Evolutionary conservation across 1,140 invertebrate species (phyloP).

Genomic region (Anastrepha ludens): DNA sequence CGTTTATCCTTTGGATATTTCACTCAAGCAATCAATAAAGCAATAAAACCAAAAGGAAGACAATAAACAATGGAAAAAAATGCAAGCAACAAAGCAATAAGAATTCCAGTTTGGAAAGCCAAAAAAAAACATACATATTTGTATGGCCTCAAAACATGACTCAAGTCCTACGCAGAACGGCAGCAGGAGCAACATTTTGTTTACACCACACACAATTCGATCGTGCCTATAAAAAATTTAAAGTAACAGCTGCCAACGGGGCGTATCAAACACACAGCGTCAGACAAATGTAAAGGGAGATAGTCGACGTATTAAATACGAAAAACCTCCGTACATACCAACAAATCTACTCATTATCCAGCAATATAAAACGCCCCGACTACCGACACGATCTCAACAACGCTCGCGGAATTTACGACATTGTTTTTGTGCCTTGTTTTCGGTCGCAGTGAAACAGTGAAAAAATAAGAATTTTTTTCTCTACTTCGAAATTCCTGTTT

Average conservation of each 20-base stretch:
- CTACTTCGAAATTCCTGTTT: conserved; percentile 6
- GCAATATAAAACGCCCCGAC: background rate
- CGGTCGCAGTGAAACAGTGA: background rate
- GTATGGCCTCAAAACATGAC: background rate
- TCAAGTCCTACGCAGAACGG: background rate
- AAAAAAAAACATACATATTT: background rate
- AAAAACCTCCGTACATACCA: background rate
- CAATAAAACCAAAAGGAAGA: too few relatives aligned
- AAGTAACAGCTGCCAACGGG: conserved; percentile 17
- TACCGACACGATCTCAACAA: background rate
- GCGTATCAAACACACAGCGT: background rate
- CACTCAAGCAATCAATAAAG: too few relatives aligned
- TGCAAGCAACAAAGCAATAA: too few relatives aligned
- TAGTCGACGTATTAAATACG: background rate
- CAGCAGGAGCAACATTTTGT: background rate
- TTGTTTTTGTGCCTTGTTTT: background rate
- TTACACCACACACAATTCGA: background rate
- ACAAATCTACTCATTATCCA: background rate
- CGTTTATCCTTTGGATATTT: background rate
- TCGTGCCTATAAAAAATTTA: background rate
- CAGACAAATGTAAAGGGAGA: background rate
- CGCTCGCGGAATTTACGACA: background rate
- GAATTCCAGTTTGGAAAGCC: background rate
- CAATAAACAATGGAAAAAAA: too few relatives aligned
- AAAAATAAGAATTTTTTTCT: background rate